phyloP scores from a whole-genome alignment of 92 coral and sea anemone genomes.

The Parazoanthus atlanticus region DNA sequence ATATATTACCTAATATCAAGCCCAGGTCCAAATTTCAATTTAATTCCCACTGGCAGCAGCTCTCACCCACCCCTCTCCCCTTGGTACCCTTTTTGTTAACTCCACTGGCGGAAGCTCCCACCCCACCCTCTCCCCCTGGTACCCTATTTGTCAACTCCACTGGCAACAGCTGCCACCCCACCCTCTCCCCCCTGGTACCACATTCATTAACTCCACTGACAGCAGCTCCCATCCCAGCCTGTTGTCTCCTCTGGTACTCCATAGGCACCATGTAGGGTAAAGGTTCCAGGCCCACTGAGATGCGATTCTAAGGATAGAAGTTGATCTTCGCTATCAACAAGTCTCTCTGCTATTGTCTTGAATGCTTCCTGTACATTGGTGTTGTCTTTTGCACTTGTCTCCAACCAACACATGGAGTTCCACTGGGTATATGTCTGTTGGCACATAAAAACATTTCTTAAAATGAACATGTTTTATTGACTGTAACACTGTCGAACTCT shows the following conservation, averaged over 20 bases:
- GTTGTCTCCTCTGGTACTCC: constrained; percentile 55
- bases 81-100: constrained; percentile 11
- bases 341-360: constrained; percentile 70
- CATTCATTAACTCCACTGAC: constrained; percentile 20
- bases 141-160: constrained; percentile 45
- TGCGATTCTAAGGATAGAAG: constrained; percentile 67
- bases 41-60: neutral
- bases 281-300: constrained; percentile 81
- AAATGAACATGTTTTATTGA: neutral
- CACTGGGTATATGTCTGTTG: constrained; percentile 72
- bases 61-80: neutral
- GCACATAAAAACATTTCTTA: neutral
- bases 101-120: constrained; percentile 11
- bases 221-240: constrained; percentile 4
- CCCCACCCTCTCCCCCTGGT: constrained; percentile 40
- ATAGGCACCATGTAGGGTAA: constrained; percentile 90
- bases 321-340: constrained; percentile 78
- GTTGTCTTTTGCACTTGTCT: constrained; percentile 94
- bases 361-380: constrained; percentile 86
- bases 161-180: neutral
- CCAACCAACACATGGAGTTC: constrained; percentile 79
- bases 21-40: neutral
- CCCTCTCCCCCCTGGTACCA: neutral
- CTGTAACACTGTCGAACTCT: no score
- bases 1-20: neutral